Conservation (phyloP, 2,888 invertebrate species). For the Cyaniris semiargus region DNA sequence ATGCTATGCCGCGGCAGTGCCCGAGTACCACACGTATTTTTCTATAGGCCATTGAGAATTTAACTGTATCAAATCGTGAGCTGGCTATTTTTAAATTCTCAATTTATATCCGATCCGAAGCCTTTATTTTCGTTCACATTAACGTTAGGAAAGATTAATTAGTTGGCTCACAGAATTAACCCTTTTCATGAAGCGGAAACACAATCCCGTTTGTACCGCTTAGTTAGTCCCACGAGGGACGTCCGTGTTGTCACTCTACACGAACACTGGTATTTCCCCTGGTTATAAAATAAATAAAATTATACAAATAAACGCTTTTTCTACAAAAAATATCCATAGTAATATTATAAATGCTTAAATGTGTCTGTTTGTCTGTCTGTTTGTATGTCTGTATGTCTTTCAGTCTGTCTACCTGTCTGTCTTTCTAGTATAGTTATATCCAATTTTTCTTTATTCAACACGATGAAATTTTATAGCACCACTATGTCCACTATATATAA, state of each 20-base stretch:
- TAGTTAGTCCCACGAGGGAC: constrained; percentile 29
- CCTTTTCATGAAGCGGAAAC: constrained; percentile 32
- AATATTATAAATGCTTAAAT: no score
- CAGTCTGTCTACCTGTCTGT: no score
- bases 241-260: constrained; percentile 28
- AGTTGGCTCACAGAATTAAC: constrained; percentile 31
- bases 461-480: no score
- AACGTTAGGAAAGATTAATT: constrained; percentile 7
- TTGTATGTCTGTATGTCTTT: no score
- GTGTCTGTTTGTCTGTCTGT: no score
- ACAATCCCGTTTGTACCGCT: constrained; percentile 31
- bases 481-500: no score
- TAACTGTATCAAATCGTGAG: constrained; percentile 32
- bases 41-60: neutral
- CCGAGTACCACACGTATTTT: no score
- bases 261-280: neutral
- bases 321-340: no score
- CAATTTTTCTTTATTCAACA: no score
- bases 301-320: constrained; percentile 36
- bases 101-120: neutral
- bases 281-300: neutral
- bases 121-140: neutral
- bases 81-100: neutral
- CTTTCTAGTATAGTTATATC: no score
- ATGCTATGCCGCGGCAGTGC: no score